A percentile compares a stretch with the other conserved stretches of the same genome.
phyloP scores from a whole-genome alignment of 2,113 vertebrate genomes.

The Perca flavescens region DNA sequence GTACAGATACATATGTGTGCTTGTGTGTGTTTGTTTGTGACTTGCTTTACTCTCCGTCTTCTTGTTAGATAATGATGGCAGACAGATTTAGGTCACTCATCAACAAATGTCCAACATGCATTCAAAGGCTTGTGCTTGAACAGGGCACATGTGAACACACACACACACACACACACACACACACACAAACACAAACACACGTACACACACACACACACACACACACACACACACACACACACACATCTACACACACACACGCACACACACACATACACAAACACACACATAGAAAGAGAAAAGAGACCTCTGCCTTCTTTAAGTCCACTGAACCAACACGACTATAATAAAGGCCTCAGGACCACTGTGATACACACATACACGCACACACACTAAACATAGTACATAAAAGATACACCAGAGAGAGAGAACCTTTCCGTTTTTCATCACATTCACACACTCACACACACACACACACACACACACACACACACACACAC shows the following conservation, averaged over 20 bases:
- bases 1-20: constrained; percentile 21
- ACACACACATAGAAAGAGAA: constrained; percentile 1
- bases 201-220: background rate
- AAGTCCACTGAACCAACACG: constrained; percentile 66
- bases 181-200: background rate
- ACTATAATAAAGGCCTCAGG: constrained; percentile 65
- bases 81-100: constrained; percentile 83
- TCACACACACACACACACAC: constrained; percentile 19
- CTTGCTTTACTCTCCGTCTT: constrained; percentile 68
- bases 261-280: background rate
- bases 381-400: constrained; percentile 16
- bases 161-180: background rate
- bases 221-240: constrained; percentile 4
- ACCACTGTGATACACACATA: constrained; percentile 35
- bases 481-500: constrained; percentile 26
- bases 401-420: constrained; percentile 49
- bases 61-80: constrained; percentile 77
- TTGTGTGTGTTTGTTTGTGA: constrained; percentile 39
- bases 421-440: constrained; percentile 44
- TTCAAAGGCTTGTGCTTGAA: constrained; percentile 55
- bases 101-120: constrained; percentile 75
- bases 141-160: background rate
- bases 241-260: background rate
- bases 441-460: constrained; percentile 35
- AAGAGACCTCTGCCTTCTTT: constrained; percentile 60